Evolutionary conservation across 2,797 vertebrate species (phyloP).

Genomic region (Gouania willdenowi): DNA sequence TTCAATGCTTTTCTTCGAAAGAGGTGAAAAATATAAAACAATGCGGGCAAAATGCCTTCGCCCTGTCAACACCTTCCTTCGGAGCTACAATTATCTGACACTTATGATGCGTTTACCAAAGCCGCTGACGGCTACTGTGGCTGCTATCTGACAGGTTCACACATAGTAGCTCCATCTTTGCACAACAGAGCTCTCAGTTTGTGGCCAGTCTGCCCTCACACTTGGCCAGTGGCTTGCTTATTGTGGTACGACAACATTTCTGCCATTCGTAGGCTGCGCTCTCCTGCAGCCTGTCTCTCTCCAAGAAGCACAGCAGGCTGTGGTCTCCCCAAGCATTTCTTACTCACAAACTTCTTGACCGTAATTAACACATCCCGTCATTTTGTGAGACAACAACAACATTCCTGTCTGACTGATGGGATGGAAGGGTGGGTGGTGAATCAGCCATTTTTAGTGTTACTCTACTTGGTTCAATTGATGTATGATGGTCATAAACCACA

Average conservation of each 20-base stretch:
- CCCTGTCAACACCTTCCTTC: slow-evolving; percentile 25
- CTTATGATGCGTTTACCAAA: slow-evolving; percentile 25
- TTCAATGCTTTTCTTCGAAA: slow-evolving; percentile 30
- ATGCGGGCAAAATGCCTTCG: not conserved
- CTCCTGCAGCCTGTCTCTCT: slow-evolving; percentile 33
- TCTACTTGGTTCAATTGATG: slow-evolving; percentile 48
- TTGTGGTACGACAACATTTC: slow-evolving; percentile 68
- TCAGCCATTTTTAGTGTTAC: slow-evolving; percentile 44
- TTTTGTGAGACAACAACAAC: slow-evolving; percentile 74
- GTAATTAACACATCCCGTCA: slow-evolving; percentile 76
- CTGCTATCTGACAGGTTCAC: slow-evolving; percentile 32
- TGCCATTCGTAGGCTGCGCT: slow-evolving; percentile 62
- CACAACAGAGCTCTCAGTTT: slow-evolving; percentile 54
- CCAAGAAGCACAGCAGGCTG: slow-evolving; percentile 48
- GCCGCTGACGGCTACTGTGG: slow-evolving; percentile 38
- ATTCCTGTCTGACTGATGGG: slow-evolving; percentile 70
- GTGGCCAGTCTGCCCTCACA: slow-evolving; percentile 63
- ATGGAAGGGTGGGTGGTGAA: slow-evolving; percentile 27
- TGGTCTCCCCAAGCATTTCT: slow-evolving; percentile 63
- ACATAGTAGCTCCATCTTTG: slow-evolving; percentile 43
- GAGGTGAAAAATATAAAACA: slow-evolving; percentile 16
- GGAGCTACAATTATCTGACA: slow-evolving; percentile 24
- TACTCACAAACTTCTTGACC: slow-evolving; percentile 63
- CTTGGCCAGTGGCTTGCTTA: slow-evolving; percentile 67
- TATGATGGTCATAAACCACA: slow-evolving; percentile 29